These are phyloP conservation scores for Orientallactaga bullata DNA, from an alignment of 2,113 vertebrate species.

Conservation along the genomic window DNA sequence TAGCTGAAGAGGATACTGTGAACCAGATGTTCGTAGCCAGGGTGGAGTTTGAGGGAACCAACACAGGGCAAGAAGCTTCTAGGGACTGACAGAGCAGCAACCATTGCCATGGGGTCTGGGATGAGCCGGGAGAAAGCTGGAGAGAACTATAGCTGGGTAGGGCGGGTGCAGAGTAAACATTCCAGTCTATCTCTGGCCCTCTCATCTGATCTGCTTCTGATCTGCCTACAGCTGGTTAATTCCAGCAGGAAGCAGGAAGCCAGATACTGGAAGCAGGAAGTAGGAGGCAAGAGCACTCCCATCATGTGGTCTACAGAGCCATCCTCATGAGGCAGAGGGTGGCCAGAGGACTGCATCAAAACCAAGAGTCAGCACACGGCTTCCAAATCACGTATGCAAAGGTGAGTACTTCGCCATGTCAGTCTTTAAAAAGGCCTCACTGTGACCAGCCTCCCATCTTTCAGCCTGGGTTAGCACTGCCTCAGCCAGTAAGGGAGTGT, in stretches of 20 bases:
- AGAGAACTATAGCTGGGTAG: rapidly evolving
- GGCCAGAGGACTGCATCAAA: background rate
- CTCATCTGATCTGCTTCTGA: background rate
- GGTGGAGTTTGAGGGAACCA: background rate
- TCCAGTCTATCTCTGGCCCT: background rate
- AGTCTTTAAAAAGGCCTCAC: rapidly evolving
- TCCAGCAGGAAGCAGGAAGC: background rate
- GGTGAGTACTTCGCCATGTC: rapidly evolving
- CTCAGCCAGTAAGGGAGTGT: background rate
- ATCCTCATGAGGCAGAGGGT: background rate
- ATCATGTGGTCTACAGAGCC: background rate
- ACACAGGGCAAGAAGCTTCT: background rate
- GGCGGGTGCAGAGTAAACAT: no score
- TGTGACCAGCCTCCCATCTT: rapidly evolving
- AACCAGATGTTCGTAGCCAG: background rate
- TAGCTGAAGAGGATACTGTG: background rate
- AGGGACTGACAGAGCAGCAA: background rate
- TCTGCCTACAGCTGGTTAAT: background rate
- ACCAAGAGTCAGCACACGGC: rapidly evolving
- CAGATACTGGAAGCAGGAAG: background rate
- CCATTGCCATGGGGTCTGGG: background rate
- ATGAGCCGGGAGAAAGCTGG: no score
- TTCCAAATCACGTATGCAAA: background rate
- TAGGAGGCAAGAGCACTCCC: background rate
- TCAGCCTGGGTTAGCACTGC: background rate